Conservation (phyloP, 1,140 invertebrate genomes). For the Prorops nasuta region DNA sequence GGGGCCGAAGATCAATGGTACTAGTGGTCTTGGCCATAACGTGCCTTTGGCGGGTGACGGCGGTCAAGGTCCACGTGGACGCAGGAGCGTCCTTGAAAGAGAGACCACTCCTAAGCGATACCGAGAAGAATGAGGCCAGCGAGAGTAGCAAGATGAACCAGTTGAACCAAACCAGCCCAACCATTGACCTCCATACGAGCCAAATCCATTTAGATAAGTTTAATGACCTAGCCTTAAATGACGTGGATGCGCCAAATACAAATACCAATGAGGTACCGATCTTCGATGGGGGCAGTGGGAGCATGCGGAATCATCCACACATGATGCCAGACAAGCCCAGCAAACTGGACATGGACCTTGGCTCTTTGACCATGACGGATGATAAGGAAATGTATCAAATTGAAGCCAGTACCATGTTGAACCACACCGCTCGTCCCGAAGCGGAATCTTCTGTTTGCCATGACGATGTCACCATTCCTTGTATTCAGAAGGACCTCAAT, state of each 20-base stretch:
- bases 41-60: constrained; percentile 23
- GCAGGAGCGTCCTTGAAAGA: constrained; percentile 26
- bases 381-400: constrained; percentile 26
- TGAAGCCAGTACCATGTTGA: constrained; percentile 25
- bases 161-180: too few species aligned
- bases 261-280: too few species aligned
- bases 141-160: too few species aligned
- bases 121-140: neutral
- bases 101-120: neutral
- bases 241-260: too few species aligned
- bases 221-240: too few species aligned
- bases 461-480: constrained; percentile 16
- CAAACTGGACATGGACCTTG: constrained; percentile 43
- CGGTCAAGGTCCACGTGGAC: constrained; percentile 28
- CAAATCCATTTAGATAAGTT: too few species aligned
- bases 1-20: constrained; percentile 20
- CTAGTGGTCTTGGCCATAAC: constrained; percentile 29
- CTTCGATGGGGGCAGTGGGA: neutral
- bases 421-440: constrained; percentile 5
- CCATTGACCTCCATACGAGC: too few species aligned
- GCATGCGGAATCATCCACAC: constrained; percentile 29
- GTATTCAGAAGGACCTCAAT: constrained; percentile 22
- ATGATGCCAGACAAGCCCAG: constrained; percentile 34
- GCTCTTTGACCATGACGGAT: constrained; percentile 34
- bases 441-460: neutral